Conservation (phyloP, 2,113 vertebrate species). For the Petaurus breviceps region DNA sequence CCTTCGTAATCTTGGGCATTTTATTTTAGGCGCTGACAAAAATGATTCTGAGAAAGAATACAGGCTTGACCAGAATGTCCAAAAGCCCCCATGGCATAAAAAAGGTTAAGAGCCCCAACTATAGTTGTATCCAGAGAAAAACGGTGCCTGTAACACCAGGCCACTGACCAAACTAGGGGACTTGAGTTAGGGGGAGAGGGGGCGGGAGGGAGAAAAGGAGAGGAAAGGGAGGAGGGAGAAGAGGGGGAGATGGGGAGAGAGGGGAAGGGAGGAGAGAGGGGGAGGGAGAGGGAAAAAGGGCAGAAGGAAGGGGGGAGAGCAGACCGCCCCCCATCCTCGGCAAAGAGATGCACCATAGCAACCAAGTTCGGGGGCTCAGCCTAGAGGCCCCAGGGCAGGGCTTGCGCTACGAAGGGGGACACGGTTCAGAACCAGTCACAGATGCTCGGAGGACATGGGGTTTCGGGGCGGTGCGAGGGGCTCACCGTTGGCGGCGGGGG, state of each 20-base stretch:
- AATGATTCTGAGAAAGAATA: background rate
- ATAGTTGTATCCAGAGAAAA: background rate
- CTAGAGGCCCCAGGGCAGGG: no score
- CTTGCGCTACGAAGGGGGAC: no score
- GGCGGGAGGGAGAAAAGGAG: fast-evolving
- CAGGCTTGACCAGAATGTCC: no score
- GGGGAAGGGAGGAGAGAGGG: background rate
- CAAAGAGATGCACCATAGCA: no score
- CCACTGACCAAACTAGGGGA: background rate
- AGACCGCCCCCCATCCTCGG: no score
- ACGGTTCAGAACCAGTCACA: background rate
- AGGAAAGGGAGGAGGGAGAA: background rate
- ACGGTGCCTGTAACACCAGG: background rate
- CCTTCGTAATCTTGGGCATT: background rate
- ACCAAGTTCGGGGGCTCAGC: no score
- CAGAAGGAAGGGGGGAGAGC: background rate
- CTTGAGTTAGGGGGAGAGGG: background rate
- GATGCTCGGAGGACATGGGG: background rate
- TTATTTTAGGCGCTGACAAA: background rate
- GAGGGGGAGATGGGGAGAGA: no score
- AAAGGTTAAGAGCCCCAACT: no score
- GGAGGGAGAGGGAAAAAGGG: no score
- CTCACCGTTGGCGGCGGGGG: slow-evolving; percentile 3
- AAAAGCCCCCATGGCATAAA: background rate
- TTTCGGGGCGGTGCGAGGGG: background rate